phyloP scores from a whole-genome alignment of 1,140 invertebrate species.

The Melanaphis sacchari region DNA sequence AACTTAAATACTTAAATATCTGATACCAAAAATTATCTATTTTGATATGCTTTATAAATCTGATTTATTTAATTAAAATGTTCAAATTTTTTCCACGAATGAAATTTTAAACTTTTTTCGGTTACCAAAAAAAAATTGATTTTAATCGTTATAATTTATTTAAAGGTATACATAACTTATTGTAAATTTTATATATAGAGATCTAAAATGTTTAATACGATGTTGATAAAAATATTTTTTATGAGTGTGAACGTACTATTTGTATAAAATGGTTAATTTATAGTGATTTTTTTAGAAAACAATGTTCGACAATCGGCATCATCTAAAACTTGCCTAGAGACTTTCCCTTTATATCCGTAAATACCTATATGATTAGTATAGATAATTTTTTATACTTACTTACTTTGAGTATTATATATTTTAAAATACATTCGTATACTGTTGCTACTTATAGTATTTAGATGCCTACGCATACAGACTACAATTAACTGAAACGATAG shows the following conservation, averaged over 20 bases:
- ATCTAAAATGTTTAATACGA: background rate
- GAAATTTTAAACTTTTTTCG: background rate
- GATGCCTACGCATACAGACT: background rate
- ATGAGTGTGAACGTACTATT: background rate
- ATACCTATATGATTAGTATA: background rate
- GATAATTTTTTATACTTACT: background rate
- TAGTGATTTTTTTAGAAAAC: conserved; percentile 29
- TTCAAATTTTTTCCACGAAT: too few species aligned
- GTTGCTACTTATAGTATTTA: background rate
- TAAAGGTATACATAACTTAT: background rate
- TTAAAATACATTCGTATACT: background rate
- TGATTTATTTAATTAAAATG: background rate
- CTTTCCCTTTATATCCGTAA: conserved; percentile 20
- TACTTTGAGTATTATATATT: background rate
- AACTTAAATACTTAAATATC: background rate
- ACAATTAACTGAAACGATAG: background rate
- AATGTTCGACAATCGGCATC: conserved; percentile 18
- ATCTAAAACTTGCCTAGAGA: conserved; percentile 11
- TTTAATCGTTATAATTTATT: background rate
- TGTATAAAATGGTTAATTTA: background rate
- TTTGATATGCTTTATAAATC: background rate
- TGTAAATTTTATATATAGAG: background rate
- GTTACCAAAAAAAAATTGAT: background rate
- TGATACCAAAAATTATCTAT: background rate
- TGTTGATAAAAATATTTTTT: background rate